Evolutionary conservation across 1,140 invertebrate genomes (phyloP), one percentile per base, ranked within the genome.

Genomic region (Pollicipes pollicipes): DNA sequence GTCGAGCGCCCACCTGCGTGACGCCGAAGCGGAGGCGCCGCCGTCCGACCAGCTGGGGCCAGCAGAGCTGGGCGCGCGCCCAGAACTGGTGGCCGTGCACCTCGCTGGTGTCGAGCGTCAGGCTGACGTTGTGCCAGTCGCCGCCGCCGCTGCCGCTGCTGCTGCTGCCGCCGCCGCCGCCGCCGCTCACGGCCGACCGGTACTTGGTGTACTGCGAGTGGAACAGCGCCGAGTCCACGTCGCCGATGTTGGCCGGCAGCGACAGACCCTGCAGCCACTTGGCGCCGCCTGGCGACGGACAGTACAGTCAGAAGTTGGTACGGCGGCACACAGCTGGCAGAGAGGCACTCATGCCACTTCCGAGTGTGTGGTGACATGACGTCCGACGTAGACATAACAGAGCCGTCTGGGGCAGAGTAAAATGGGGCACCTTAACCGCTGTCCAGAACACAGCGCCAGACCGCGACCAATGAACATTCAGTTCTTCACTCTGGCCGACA

Each of bases 31-130:
- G 35, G 35, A 35, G 35, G 6, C 35, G 35, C 6, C 35, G 35
- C 6, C 35, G 35, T 6, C 35, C 35, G 35, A 35, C 17, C 35
- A 35, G 35, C 35, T 35, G 35, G 2, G 72, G 72, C 72, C 28
- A 74, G 24, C 26, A 24, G 16, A 70, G 31, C 31, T 70, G 70
- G 30, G 74, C 75, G 72, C 74, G 70, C 24, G 87, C 85, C 70
- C 84, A 82, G 78, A 91, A 87, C 78, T 87, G 83, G 79, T 89
- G 86, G 72, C 85, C 85, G 70, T 84, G 82, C 68, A 90, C 87
- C 82, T 89, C 85, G 64, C 85, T 87, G 0, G 89, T 91, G 76
- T 92, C 88, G 72, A 92, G 76, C 73, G 86, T 84, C 76, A 92
- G 83, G 1, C 88, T 88, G 37, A 90, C 81, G 78, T 90, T 90